Evolutionary conservation across 2,797 vertebrate genomes (phyloP).

Genomic region (Picus viridis): DNA sequence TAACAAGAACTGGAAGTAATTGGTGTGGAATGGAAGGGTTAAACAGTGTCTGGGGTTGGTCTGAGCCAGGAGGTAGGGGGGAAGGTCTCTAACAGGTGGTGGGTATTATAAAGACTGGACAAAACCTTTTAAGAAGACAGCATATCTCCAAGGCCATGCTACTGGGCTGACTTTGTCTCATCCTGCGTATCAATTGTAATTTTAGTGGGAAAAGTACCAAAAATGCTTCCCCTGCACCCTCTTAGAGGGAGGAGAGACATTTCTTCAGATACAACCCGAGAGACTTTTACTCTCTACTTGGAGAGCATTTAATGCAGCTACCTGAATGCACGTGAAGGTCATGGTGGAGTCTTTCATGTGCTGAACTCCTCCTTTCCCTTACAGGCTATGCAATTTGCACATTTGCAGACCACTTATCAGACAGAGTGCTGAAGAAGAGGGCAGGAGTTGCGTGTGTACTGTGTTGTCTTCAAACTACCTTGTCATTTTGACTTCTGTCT

Average conservation of each 20-base stretch:
- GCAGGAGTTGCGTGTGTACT: not conserved
- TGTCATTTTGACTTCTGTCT: constrained; percentile 24
- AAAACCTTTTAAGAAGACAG: not conserved
- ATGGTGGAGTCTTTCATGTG: not conserved
- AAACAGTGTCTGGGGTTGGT: not conserved
- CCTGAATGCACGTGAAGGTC: constrained; percentile 14
- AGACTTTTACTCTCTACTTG: not conserved
- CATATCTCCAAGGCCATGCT: not conserved
- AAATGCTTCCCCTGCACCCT: not conserved
- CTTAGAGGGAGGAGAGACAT: not conserved
- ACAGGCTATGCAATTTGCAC: not conserved
- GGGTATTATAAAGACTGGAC: not conserved
- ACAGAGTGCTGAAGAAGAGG: not conserved
- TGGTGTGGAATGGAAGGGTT: not conserved
- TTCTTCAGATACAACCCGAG: not conserved
- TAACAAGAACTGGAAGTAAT: not conserved
- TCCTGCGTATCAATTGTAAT: not conserved
- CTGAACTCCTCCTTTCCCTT: not conserved
- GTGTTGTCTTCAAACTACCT: constrained; percentile 15
- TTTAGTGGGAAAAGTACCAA: not conserved
- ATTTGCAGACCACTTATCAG: not conserved
- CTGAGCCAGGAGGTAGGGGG: not conserved
- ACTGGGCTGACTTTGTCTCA: not conserved
- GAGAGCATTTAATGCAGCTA: not conserved
- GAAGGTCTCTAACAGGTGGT: not conserved